Evolutionary conservation across 2,888 invertebrate species (phyloP), one percentile per base, ranked within the genome.

Genomic region (Acleris laterana): DNA sequence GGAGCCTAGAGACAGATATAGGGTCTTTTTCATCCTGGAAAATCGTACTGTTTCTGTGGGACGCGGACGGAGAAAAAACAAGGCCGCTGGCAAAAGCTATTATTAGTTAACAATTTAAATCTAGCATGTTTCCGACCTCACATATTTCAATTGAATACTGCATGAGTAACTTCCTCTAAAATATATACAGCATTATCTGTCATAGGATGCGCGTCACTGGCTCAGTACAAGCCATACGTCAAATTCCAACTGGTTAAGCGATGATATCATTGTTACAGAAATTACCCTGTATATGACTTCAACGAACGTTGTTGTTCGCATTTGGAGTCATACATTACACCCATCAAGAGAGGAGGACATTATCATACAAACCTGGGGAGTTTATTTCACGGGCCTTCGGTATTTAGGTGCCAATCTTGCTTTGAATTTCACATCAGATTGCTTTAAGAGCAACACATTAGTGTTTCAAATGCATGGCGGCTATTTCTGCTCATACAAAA

Each of bases 391-490:
- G 65, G 98, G 98, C 0, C 93, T 98, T 16, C 93, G 96, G 61
- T 96, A 96, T 76, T 93, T 96, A 51, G 96, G 96, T 57, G 95
- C 95, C 57, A 95, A 95, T 81, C 84, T 95, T 63, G 90, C 95
- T 55, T 95, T 96, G 13, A 94, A 94, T 73, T 94, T 95, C 77
- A 94, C 95, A 50, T 95, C 96, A 3, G 93, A 94, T 63, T 93
- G 95, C 75, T 95, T 97, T 74, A 94, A 94, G 80, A 90, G 94
- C 70, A 96, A 97, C 82, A 95, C 96, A 52, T 88, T 98, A 74
- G 95, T 98, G 75, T 97, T 98, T 85, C 96, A 96, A 90, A 95
- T 98, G 94, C 96, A 96, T 70, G 97, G 97, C 46, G 98, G 98
- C 4, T 97, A 95, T 78, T 98, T 98, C 82, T 96, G 96, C 48